These are phyloP conservation scores for Sinonovacula constricta DNA, from an alignment of 1,140 invertebrate genomes.

Conservation along the genomic window DNA sequence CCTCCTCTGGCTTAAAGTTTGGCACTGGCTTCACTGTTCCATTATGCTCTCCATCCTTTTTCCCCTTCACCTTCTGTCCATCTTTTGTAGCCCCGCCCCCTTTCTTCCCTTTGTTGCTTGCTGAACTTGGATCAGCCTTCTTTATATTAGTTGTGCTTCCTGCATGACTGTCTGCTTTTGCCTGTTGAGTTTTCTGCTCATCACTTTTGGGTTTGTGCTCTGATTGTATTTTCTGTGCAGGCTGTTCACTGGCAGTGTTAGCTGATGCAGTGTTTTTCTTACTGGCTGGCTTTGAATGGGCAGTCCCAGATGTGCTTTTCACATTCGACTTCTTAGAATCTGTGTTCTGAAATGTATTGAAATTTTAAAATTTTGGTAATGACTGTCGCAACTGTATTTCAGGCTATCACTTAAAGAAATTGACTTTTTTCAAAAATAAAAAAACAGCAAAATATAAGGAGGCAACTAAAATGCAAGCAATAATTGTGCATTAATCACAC, in stretches of 20 bases:
- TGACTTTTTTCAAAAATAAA: too few relatives aligned
- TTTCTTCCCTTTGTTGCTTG: too few relatives aligned
- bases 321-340: slow-evolving; percentile 24
- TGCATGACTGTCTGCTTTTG: slow-evolving; percentile 45
- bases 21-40: slow-evolving; percentile 56
- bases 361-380: too few relatives aligned
- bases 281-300: slow-evolving; percentile 4
- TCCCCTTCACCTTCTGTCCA: neutral
- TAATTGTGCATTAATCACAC: too few relatives aligned
- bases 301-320: slow-evolving; percentile 19
- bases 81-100: neutral
- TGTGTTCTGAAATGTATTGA: slow-evolving; percentile 16
- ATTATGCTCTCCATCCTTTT: slow-evolving; percentile 1
- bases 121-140: slow-evolving; percentile 44
- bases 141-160: slow-evolving; percentile 47
- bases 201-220: slow-evolving; percentile 21
- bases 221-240: neutral
- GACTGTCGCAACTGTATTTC: too few relatives aligned
- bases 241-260: slow-evolving; percentile 15
- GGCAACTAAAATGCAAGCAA: too few relatives aligned
- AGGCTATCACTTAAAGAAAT: too few relatives aligned
- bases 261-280: slow-evolving; percentile 43
- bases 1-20: slow-evolving; percentile 70
- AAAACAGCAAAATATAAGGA: too few relatives aligned
- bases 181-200: slow-evolving; percentile 3